These are phyloP conservation scores for Cyclophora albipunctata DNA, from an alignment of 2,888 invertebrate genomes.

Conservation along the genomic window DNA sequence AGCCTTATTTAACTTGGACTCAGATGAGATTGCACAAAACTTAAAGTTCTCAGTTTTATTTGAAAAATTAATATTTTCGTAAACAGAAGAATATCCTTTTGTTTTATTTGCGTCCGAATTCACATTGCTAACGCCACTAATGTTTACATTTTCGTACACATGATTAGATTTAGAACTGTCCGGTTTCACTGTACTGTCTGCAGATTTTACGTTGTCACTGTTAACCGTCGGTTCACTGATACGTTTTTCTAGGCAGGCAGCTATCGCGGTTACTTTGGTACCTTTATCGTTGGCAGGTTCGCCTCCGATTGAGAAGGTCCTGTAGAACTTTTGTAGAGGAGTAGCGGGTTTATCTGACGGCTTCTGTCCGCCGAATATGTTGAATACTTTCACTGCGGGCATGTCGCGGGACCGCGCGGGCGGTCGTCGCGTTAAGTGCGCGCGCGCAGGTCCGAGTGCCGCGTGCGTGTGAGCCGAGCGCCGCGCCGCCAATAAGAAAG, in stretches of 20 bases:
- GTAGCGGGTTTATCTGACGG: constrained; percentile 54
- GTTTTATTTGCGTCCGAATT: constrained; percentile 44
- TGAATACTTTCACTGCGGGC: constrained; percentile 75
- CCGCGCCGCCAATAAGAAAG: constrained; percentile 56
- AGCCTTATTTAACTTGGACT: constrained; percentile 61
- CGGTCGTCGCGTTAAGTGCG: constrained; percentile 59
- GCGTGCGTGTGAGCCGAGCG: constrained; percentile 55
- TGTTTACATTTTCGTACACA: constrained; percentile 69
- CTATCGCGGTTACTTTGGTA: constrained; percentile 67
- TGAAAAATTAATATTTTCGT: constrained; percentile 67
- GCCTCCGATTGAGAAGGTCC: constrained; percentile 66
- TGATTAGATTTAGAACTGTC: constrained; percentile 41
- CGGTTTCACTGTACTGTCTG: constrained; percentile 53
- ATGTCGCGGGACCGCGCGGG: constrained; percentile 64
- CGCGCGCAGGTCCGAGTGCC: constrained; percentile 66
- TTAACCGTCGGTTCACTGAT: constrained; percentile 54
- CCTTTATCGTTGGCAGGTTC: constrained; percentile 58
- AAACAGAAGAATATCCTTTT: constrained; percentile 65
- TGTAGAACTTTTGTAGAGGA: constrained; percentile 69
- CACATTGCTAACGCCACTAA: constrained; percentile 35
- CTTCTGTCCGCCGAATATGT: constrained; percentile 73
- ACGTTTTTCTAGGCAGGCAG: constrained; percentile 64
- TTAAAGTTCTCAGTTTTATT: constrained; percentile 31
- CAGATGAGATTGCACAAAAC: constrained; percentile 27
- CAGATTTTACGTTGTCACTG: constrained; percentile 31